Conservation (phyloP, 2,113 vertebrate species). For the Sapajus apella region DNA sequence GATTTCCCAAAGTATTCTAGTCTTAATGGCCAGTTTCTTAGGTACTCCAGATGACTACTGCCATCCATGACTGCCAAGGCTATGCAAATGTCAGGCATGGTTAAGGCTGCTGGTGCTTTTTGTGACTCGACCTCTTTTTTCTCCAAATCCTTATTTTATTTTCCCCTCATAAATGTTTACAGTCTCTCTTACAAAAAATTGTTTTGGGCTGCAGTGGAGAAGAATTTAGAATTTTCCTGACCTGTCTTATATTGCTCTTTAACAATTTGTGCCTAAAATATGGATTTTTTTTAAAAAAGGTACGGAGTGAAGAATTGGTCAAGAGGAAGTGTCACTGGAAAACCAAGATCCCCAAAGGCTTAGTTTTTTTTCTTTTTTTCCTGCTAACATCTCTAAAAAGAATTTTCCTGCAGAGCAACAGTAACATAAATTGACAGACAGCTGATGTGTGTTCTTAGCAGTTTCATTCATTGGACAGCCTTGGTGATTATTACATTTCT, state of each 20-base stretch:
- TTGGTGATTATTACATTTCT: conserved; percentile 79
- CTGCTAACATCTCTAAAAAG: conserved; percentile 53
- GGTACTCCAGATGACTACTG: not conserved
- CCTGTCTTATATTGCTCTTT: conserved; percentile 1
- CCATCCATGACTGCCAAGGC: no score
- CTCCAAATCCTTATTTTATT: conserved; percentile 21
- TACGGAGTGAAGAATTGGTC: not conserved
- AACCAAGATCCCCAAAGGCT: not conserved
- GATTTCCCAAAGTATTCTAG: not conserved
- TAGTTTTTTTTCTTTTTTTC: not conserved
- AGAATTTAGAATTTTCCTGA: not conserved
- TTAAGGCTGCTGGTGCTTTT: not conserved
- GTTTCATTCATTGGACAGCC: conserved; percentile 73
- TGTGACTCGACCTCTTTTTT: not conserved
- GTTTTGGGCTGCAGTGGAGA: not conserved
- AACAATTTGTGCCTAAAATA: conserved; percentile 53
- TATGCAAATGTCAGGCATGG: not conserved
- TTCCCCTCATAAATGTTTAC: not conserved
- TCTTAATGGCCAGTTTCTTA: not conserved
- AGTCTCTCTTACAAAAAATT: not conserved
- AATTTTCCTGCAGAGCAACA: conserved; percentile 72
- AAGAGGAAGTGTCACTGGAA: conserved; percentile 10
- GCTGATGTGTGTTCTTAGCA: conserved; percentile 73
- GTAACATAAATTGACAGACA: conserved; percentile 70
- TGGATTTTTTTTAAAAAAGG: not conserved